These are phyloP conservation scores for Pyrrhia umbra DNA, from an alignment of 2,888 invertebrate genomes.

Conservation along the genomic window DNA sequence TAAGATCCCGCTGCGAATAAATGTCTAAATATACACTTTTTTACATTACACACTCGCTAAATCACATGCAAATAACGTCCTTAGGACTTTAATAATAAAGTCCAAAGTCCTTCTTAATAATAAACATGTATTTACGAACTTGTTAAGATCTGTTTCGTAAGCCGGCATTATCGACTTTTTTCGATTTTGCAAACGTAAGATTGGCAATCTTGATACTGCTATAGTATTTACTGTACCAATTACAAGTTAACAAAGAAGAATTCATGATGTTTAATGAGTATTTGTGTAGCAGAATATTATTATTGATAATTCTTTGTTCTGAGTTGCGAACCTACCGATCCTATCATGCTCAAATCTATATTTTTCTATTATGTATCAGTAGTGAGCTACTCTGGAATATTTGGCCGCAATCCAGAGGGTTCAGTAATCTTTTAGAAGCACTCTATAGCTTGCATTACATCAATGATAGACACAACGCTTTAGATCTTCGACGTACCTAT, in stretches of 20 bases:
- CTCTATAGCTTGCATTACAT: slow-evolving; percentile 27
- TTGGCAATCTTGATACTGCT: slow-evolving; percentile 61
- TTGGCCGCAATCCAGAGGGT: slow-evolving; percentile 38
- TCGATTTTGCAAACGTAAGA: slow-evolving; percentile 59
- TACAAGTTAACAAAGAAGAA: slow-evolving; percentile 42
- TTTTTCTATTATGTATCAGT: slow-evolving; percentile 18
- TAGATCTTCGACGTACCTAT: slow-evolving; percentile 10
- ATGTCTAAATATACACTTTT: slow-evolving; percentile 27
- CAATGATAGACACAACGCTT: background rate
- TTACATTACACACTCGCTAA: slow-evolving; percentile 5
- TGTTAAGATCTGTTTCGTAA: slow-evolving; percentile 61
- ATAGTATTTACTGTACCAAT: slow-evolving; percentile 51
- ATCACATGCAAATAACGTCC: slow-evolving; percentile 15
- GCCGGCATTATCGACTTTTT: slow-evolving; percentile 58
- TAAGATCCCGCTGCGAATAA: slow-evolving; percentile 13
- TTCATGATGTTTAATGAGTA: slow-evolving; percentile 7
- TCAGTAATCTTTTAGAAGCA: slow-evolving; percentile 19
- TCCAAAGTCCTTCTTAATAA: slow-evolving; percentile 10
- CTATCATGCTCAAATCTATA: background rate
- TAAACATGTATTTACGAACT: slow-evolving; percentile 29
- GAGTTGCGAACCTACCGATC: too few relatives aligned
- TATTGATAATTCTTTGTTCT: too few relatives aligned
- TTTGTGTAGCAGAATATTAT: too few relatives aligned
- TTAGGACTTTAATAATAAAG: slow-evolving; percentile 1
- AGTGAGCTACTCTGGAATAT: slow-evolving; percentile 1